Percentiles rank a stretch among this genome's conserved stretches.
These are phyloP conservation scores for Pocota personata DNA, from an alignment of 2,888 invertebrate genomes.

Conservation along the genomic window DNA sequence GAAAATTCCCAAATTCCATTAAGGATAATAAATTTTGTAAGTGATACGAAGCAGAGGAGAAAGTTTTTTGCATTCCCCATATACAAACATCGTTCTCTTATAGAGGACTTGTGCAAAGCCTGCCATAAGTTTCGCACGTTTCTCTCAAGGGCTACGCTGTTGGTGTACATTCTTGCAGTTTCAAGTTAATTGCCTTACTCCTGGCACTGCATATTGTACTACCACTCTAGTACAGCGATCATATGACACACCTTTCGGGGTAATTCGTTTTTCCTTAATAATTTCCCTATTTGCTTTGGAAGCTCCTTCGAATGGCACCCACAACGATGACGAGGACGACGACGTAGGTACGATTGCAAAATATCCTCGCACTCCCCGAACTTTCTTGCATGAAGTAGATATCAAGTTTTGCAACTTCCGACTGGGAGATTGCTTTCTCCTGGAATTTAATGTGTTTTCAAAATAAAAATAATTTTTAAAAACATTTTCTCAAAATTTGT, in stretches of 20 bases:
- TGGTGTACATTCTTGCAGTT: slow-evolving; percentile 22
- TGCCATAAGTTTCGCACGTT: slow-evolving; percentile 28
- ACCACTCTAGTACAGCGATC: neutral
- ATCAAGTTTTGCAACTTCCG: slow-evolving; percentile 32
- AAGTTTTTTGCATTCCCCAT: slow-evolving; percentile 39
- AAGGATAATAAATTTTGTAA: slow-evolving; percentile 81
- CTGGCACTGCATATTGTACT: slow-evolving; percentile 11
- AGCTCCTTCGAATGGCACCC: slow-evolving; percentile 3
- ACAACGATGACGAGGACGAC: neutral
- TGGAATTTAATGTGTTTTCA: neutral
- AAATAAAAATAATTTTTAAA: neutral
- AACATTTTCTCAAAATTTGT: neutral
- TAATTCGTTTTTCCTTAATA: slow-evolving; percentile 42
- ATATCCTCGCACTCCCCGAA: neutral
- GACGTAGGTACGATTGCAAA: slow-evolving; percentile 21
- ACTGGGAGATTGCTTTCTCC: slow-evolving; percentile 25
- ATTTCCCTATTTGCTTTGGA: slow-evolving; percentile 40
- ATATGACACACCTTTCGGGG: slow-evolving; percentile 32
- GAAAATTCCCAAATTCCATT: slow-evolving; percentile 81
- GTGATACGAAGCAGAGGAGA: slow-evolving; percentile 76
- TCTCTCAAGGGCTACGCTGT: neutral
- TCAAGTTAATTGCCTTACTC: slow-evolving; percentile 52
- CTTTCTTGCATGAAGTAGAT: neutral
- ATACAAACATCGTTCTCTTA: neutral
- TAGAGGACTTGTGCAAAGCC: slow-evolving; percentile 8